A percentile compares a stretch with the other conserved stretches of the same genome.
phyloP scores from a whole-genome alignment of 2,113 vertebrate species.

The Saccopteryx leptura region DNA sequence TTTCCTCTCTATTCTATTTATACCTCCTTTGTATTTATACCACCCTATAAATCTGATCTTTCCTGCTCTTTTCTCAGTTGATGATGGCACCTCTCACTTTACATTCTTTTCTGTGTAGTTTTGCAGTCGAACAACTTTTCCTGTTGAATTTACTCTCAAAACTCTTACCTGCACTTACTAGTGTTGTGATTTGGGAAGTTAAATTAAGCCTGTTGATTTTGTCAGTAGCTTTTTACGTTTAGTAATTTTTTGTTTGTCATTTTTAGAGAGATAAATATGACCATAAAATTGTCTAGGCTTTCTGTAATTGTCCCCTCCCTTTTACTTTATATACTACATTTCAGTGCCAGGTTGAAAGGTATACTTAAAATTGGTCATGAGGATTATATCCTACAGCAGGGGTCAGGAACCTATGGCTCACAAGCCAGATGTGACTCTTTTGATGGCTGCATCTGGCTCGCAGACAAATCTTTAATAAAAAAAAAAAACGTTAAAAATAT shows the following conservation, averaged over 20 bases:
- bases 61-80: not conserved
- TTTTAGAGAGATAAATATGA: not conserved
- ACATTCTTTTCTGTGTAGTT: not conserved
- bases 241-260: slow-evolving; percentile 19
- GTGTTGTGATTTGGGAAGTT: slow-evolving; percentile 6
- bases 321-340: not conserved
- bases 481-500: no score
- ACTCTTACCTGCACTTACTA: not conserved
- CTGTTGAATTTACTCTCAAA: slow-evolving; percentile 40
- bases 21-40: not conserved
- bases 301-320: not conserved
- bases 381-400: not conserved
- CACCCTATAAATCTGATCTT: not conserved
- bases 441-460: no score
- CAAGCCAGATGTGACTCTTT: no score
- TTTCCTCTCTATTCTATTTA: not conserved
- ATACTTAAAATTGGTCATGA: not conserved
- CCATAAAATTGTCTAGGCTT: not conserved
- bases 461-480: no score
- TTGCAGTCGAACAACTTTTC: not conserved
- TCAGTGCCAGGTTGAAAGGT: not conserved
- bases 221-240: not conserved
- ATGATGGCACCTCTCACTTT: not conserved
- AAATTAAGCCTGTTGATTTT: slow-evolving; percentile 31
- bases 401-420: no score